A percentile compares a stretch with the other conserved stretches of the same genome.
These are phyloP conservation scores for Anthoscopus minutus DNA, from an alignment of 2,113 vertebrate species.

Conservation along the genomic window DNA sequence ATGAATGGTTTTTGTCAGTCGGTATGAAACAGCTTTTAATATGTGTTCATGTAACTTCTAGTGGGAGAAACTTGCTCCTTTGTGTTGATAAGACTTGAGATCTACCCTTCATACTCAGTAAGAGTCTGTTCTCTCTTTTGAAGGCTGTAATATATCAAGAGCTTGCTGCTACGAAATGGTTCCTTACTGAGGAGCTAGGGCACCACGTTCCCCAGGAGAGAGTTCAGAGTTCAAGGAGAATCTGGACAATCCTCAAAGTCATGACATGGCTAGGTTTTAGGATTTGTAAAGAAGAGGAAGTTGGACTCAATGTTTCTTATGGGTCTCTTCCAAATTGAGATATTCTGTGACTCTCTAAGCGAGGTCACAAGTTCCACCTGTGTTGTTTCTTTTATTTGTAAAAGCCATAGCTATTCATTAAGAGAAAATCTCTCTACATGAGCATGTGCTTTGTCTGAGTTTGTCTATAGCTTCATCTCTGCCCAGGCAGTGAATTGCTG, in stretches of 20 bases:
- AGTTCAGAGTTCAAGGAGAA: background rate
- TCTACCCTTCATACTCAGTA: background rate
- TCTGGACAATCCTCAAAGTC: background rate
- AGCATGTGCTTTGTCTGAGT: background rate
- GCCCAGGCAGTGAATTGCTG: background rate
- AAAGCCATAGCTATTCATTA: background rate
- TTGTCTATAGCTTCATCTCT: background rate
- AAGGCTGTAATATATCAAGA: background rate
- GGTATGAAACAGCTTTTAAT: background rate
- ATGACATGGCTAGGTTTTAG: background rate
- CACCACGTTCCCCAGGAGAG: background rate
- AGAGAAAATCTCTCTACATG: background rate
- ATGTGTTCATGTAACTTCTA: background rate
- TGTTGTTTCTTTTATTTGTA: background rate
- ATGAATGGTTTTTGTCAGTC: background rate
- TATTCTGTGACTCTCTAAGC: background rate
- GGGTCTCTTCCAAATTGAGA: background rate
- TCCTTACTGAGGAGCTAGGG: background rate
- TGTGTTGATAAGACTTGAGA: background rate
- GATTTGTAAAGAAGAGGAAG: background rate
- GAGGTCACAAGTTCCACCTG: background rate
- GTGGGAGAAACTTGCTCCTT: background rate
- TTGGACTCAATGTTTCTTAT: background rate
- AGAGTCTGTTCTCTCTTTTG: background rate
- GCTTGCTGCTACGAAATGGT: background rate